Evolutionary conservation across 2,888 invertebrate species (phyloP).

Genomic region (Hedychridium roseum): DNA sequence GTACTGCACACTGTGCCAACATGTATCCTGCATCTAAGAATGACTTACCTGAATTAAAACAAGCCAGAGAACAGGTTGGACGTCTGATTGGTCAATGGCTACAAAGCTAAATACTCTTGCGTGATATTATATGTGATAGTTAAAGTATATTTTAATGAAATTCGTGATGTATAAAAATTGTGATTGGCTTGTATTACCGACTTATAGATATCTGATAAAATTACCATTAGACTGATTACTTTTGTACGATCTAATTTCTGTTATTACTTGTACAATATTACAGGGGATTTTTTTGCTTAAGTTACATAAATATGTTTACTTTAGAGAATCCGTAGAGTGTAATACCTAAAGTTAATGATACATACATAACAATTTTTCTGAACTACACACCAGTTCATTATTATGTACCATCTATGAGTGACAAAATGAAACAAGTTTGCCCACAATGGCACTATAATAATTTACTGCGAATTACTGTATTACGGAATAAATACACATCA

Average conservation of each 20-base stretch:
- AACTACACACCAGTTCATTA: constrained; percentile 14
- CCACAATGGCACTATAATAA: constrained; percentile 46
- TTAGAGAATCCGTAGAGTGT: constrained; percentile 26
- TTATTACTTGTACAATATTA: too few relatives aligned
- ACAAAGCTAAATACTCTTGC: constrained; percentile 9
- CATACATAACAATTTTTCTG: constrained; percentile 17
- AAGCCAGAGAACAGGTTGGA: constrained; percentile 74
- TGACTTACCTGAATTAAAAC: constrained; percentile 74
- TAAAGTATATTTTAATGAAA: constrained; percentile 4
- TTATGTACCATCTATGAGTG: constrained; percentile 14
- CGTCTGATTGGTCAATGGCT: constrained; percentile 71
- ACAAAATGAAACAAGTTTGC: constrained; percentile 38
- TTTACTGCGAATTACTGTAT: constrained; percentile 24
- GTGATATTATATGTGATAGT: constrained; percentile 8
- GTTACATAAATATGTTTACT: constrained; percentile 34
- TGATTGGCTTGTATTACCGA: neutral
- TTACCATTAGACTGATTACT: too few relatives aligned
- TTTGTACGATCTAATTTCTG: too few relatives aligned
- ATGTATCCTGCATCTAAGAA: constrained; percentile 81
- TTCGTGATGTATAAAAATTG: neutral
- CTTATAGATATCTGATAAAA: too few relatives aligned
- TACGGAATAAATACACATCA: constrained; percentile 24
- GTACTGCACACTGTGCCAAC: constrained; percentile 94
- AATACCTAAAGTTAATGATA: constrained; percentile 24
- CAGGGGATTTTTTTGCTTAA: constrained; percentile 6